Conservation (phyloP, 2,113 vertebrate species). For the Suricata suricatta region DNA sequence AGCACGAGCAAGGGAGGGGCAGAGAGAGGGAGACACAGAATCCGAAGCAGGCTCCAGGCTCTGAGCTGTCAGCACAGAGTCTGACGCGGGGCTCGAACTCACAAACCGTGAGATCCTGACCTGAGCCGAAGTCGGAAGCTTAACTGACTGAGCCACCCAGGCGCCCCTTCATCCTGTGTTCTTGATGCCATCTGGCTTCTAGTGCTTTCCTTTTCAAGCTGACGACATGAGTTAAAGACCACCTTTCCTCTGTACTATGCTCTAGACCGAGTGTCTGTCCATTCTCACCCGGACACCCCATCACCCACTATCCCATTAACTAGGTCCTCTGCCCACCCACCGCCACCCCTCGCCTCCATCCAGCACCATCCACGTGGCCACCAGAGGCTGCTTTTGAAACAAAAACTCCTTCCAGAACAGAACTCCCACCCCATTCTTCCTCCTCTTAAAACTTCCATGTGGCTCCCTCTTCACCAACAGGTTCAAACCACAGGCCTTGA, state of each 20-base stretch:
- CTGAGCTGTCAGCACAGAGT: no score
- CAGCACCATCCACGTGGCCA: slow-evolving; percentile 62
- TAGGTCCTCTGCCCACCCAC: background rate
- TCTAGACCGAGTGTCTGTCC: background rate
- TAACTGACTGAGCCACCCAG: no score
- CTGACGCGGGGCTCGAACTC: no score
- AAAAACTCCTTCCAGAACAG: background rate
- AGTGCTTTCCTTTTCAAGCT: background rate
- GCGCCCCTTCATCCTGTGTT: background rate
- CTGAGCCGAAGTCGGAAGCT: no score
- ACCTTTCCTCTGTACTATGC: background rate
- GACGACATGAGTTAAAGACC: background rate
- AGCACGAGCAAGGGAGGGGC: no score
- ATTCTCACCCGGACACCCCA: background rate
- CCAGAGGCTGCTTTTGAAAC: slow-evolving; percentile 76
- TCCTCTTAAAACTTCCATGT: background rate
- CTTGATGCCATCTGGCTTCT: background rate
- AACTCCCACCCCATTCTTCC: background rate
- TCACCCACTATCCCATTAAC: background rate
- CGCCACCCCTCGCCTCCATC: background rate
- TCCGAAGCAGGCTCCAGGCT: no score
- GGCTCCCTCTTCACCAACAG: background rate
- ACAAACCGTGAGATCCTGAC: no score
- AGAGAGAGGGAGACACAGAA: no score
- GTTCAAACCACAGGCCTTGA: background rate